A percentile compares a stretch with the other conserved stretches of the same genome.
Conservation (phyloP, 2,888 invertebrate genomes). For the Agrypnus murinus region DNA sequence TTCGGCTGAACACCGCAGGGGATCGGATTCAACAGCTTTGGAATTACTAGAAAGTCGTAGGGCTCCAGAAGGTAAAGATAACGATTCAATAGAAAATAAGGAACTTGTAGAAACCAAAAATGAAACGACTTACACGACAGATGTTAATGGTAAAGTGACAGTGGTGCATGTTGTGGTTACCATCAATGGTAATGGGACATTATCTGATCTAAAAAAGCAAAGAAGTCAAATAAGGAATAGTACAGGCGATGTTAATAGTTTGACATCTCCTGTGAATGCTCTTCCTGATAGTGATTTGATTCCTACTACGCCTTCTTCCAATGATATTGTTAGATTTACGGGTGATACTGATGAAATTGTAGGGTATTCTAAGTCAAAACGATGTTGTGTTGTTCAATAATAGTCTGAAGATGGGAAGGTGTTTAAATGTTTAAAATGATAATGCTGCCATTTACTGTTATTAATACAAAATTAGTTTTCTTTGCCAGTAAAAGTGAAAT, state of each 20-base stretch:
- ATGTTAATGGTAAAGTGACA: conserved; percentile 76
- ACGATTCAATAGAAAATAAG: conserved; percentile 79
- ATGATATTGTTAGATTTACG: conserved; percentile 77
- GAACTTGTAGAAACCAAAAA: conserved; percentile 76
- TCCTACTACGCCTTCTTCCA: conserved; percentile 68
- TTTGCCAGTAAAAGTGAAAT: background rate
- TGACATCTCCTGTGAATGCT: conserved; percentile 69
- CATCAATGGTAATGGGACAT: conserved; percentile 85
- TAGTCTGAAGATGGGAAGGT: conserved; percentile 3
- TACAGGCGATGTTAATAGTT: conserved; percentile 71
- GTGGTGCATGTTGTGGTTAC: conserved; percentile 79
- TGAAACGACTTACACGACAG: conserved; percentile 78
- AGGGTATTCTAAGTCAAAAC: conserved; percentile 80
- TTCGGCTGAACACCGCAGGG: conserved; percentile 28
- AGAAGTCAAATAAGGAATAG: conserved; percentile 87
- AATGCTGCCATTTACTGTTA: conserved; percentile 15
- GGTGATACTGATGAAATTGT: conserved; percentile 85
- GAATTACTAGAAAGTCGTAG: conserved; percentile 72
- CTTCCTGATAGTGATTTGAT: conserved; percentile 71
- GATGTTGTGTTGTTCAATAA: conserved; percentile 85
- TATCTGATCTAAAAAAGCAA: conserved; percentile 95
- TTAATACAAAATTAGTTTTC: conserved; percentile 9
- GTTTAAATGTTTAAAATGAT: conserved; percentile 2
- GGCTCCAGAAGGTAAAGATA: conserved; percentile 89
- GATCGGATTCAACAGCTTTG: conserved; percentile 49